These are phyloP conservation scores for Panurus biarmicus DNA, from an alignment of 2,113 vertebrate genomes.

Conservation along the genomic window DNA sequence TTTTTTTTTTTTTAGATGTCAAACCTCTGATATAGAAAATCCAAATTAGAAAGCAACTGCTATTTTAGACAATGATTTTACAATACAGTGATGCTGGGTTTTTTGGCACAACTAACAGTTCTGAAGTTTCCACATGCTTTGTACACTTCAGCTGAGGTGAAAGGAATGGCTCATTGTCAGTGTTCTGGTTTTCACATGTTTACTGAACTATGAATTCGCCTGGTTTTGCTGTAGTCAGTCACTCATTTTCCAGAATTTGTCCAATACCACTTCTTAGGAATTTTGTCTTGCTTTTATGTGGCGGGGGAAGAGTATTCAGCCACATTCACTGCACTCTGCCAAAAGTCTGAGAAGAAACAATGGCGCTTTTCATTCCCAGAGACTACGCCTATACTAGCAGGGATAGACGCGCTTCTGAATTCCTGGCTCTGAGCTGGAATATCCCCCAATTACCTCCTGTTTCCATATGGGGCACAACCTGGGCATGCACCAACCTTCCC, in stretches of 20 bases:
- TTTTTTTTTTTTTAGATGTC: not conserved
- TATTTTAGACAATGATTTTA: not conserved
- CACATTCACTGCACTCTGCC: not conserved
- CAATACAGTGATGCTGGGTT: not conserved
- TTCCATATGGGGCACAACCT: not conserved
- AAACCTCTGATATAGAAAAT: not conserved
- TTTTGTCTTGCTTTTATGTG: slow-evolving; percentile 36
- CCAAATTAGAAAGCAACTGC: not conserved
- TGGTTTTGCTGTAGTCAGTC: not conserved
- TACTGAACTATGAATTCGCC: not conserved
- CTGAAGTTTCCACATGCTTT: not conserved
- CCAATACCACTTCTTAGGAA: slow-evolving; percentile 32
- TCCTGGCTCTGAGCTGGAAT: not conserved
- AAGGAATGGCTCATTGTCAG: not conserved
- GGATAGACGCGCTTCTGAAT: not conserved
- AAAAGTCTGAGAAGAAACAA: slow-evolving; percentile 32
- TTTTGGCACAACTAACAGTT: not conserved
- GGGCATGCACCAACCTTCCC: not conserved
- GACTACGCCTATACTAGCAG: not conserved
- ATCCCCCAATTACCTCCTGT: not conserved
- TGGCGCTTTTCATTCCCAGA: slow-evolving; percentile 17
- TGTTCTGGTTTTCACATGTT: not conserved
- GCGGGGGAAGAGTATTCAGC: not conserved
- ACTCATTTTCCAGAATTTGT: slow-evolving; percentile 4
- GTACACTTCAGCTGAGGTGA: not conserved